Evolutionary conservation across 2,888 invertebrate genomes (phyloP), one percentile per base, ranked within the genome.

Genomic region (Dasysyrphus tricinctus): DNA sequence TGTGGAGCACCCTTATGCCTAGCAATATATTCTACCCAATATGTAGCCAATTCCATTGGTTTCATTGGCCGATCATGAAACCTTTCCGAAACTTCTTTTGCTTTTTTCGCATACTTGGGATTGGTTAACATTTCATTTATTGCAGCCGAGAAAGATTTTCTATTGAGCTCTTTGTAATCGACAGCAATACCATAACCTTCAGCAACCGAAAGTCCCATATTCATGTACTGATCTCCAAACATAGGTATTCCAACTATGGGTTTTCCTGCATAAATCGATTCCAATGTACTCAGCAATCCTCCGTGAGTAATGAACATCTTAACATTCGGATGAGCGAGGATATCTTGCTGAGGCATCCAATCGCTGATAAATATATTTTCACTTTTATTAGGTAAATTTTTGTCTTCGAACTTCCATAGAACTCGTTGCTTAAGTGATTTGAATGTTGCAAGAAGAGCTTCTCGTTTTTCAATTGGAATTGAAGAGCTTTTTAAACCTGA

Each of bases 201-300:
- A 7, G 88, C 81, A 65, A 90, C 92, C 2, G 93, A 93, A 12
- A 91, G 91, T 1, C 89, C 91, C 90, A 94, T 93, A 87, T 94
- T 94, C 39, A 93, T 87, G 67, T 92, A 91, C 88, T 94, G 94
- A 89, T 94, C 94, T 0, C 91, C 93, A 85, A 93, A 93, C 32
- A 94, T 90, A 0, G 94, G 94, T 56, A 94, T 92, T 3, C 93
- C 93, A n/a, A 94, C 88, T 9, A 93, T 89, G 0, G 94, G 94
- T n/a, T 92, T 93, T 49, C 93, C 93, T 79, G 93, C 91, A 63
- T 93, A 93, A 63, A 93, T 89, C 0, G 93, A 91, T 86, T 94
- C 93, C 0, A 91, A 93, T 14, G 92, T 92, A 88, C 93, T 93
- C n/a, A 93, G 93, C 85, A 4, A 39, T 5, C 93, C 93, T 1